Base-by-base conservation (phyloP, 1,140 invertebrate species). In the Drosophila quadrilineata region DNA sequence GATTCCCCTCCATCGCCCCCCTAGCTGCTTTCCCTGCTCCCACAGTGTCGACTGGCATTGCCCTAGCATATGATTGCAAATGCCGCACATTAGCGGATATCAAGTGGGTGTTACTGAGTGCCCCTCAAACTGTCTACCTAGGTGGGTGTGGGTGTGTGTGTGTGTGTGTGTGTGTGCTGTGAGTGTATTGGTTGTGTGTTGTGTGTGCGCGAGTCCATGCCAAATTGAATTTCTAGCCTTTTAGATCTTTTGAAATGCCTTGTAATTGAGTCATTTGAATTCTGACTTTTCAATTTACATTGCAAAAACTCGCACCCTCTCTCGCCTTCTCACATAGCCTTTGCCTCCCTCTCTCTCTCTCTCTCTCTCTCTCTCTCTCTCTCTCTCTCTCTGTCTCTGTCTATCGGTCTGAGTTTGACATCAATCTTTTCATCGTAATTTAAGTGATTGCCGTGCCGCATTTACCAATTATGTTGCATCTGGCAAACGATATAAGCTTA, bases 191-290 rank as follows among this genome's bases (percentile, higher is more conserved):
- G 40, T 35, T 28, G 40, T 49, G 40, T 53, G 49, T 46, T 71
- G 35, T 35, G n/a, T n/a, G 14, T 71, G 53, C 62, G n/a, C 59
- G 62, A 58, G 79, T 79, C 79, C 75, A 79, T 79, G 74, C 58
- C 80, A 84, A 84, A 84, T 84, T 84, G 79, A 84, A 84, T 84
- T 84, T 77, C 79, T 79, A 85, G 79, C 80, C 79, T 79, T 84
- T 85, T 85, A 85, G 79, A 85, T 85, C 79, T 82, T 85, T 85
- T 77, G 69, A 85, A 84, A 60, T 68, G 79, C 65, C 60, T 65
- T 76, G 65, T 84, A 84, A 84, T 84, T 84, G 77, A 84, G 73
- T 84, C 73, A 84, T 84, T 82, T 85, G 73, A 84, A 84, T 84
- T 71, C 75, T 84, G 79, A 79, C 74, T 84, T 85, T 84, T 84